Conservation (phyloP, 2,888 invertebrate species). For the Homarus gammarus region DNA sequence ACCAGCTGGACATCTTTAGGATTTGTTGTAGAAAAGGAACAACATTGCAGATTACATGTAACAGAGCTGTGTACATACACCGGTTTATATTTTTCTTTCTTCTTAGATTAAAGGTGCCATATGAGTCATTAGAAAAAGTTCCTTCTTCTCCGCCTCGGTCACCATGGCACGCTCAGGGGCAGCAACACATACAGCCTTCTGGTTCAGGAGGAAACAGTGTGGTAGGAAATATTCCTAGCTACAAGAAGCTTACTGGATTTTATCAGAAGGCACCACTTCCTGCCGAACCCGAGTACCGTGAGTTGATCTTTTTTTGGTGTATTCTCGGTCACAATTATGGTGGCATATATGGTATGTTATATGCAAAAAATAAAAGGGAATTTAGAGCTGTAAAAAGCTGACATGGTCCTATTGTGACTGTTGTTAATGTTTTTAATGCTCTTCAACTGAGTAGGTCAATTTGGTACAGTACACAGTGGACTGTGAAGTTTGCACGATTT, state of each 20-base stretch:
- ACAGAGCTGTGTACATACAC: background rate
- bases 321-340: too few relatives aligned
- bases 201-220: slow-evolving; percentile 10
- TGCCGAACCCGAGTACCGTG: slow-evolving; percentile 55
- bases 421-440: too few relatives aligned
- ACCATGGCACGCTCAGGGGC: slow-evolving; percentile 38
- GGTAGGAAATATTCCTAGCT: slow-evolving; percentile 18
- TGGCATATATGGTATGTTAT: too few relatives aligned
- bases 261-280: slow-evolving; percentile 57
- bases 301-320: background rate
- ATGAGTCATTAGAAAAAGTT: slow-evolving; percentile 57
- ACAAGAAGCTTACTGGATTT: slow-evolving; percentile 61
- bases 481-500: too few relatives aligned
- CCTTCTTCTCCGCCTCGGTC: slow-evolving; percentile 58
- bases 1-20: too few relatives aligned
- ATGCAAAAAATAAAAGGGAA: too few relatives aligned
- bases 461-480: too few relatives aligned
- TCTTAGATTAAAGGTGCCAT: slow-evolving; percentile 61
- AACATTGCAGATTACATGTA: too few relatives aligned
- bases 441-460: too few relatives aligned
- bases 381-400: too few relatives aligned
- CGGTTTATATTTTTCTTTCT: background rate
- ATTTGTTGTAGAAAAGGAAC: too few relatives aligned
- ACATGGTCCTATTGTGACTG: too few relatives aligned
- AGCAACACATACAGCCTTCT: slow-evolving; percentile 22